Conservation (phyloP, 2,888 invertebrate genomes). For the Podabrus alpinus region DNA sequence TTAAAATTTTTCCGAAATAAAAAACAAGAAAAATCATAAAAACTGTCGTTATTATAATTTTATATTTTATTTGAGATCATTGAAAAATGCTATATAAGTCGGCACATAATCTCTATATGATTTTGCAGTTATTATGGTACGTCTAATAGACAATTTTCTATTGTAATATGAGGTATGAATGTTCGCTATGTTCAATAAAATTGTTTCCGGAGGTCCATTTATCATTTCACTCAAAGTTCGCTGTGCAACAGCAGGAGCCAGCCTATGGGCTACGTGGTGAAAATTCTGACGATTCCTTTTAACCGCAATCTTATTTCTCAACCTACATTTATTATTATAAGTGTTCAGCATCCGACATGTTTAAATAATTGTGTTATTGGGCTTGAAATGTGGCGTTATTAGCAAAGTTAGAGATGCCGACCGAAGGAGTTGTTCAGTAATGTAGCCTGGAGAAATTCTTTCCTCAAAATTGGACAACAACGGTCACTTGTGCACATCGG, state of each 20-base stretch:
- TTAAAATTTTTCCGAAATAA: background rate
- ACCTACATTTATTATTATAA: slow-evolving; percentile 19
- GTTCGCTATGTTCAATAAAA: slow-evolving; percentile 16
- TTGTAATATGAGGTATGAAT: slow-evolving; percentile 16
- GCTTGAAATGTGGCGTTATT: background rate
- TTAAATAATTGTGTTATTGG: slow-evolving; percentile 12
- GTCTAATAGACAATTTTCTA: slow-evolving; percentile 14
- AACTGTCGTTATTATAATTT: background rate
- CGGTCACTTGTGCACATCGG: background rate
- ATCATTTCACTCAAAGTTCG: slow-evolving; percentile 10
- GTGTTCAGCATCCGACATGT: slow-evolving; percentile 8
- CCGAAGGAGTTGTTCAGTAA: background rate
- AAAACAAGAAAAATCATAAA: background rate
- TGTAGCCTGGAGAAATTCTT: background rate
- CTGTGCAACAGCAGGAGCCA: slow-evolving; percentile 9
- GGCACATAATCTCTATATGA: slow-evolving; percentile 11
- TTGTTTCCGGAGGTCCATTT: slow-evolving; percentile 11
- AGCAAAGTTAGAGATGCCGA: background rate
- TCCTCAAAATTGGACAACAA: background rate
- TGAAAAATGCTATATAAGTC: background rate
- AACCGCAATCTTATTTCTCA: slow-evolving; percentile 11
- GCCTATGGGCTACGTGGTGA: slow-evolving; percentile 14
- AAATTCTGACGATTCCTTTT: slow-evolving; percentile 10
- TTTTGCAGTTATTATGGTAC: slow-evolving; percentile 5
- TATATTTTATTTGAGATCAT: background rate